These are phyloP conservation scores for Polydrusus cervinus DNA, from an alignment of 2,888 invertebrate genomes.

Conservation along the genomic window DNA sequence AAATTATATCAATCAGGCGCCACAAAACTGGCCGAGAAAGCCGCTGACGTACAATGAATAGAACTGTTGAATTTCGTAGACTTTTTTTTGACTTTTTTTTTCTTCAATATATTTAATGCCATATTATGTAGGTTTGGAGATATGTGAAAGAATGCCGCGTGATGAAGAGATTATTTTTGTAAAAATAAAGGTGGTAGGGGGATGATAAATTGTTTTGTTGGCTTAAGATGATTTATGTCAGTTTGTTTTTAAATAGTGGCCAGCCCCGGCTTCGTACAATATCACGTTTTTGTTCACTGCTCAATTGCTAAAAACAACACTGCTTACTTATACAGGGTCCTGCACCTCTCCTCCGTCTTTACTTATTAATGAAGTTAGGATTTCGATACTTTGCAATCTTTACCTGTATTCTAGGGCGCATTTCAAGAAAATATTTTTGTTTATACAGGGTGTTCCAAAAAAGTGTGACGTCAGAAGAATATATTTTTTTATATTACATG, in stretches of 20 bases:
- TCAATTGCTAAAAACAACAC: no score
- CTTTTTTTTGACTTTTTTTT: conserved; percentile 31
- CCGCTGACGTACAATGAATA: conserved; percentile 43
- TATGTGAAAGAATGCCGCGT: conserved; percentile 49
- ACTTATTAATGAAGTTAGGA: no score
- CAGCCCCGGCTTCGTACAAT: no score
- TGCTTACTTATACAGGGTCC: no score
- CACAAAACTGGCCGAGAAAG: conserved; percentile 36
- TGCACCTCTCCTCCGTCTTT: no score
- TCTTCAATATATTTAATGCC: conserved; percentile 43
- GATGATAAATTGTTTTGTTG: conserved; percentile 35
- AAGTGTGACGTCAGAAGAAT: no score
- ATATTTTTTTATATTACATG: no score
- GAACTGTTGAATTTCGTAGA: conserved; percentile 45
- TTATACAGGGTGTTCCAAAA: no score
- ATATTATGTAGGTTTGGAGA: conserved; percentile 44
- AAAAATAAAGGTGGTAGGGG: conserved; percentile 23
- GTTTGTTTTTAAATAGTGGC: neutral
- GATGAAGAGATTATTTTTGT: conserved; percentile 44
- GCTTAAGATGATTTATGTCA: conserved; percentile 1
- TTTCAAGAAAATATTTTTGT: no score
- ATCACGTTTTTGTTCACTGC: no score
- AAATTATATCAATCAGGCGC: conserved; percentile 52
- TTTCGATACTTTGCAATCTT: no score
- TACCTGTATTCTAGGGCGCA: no score